Evolutionary conservation across 2,888 invertebrate genomes (phyloP).

Genomic region (Lumbricus terrestris): DNA sequence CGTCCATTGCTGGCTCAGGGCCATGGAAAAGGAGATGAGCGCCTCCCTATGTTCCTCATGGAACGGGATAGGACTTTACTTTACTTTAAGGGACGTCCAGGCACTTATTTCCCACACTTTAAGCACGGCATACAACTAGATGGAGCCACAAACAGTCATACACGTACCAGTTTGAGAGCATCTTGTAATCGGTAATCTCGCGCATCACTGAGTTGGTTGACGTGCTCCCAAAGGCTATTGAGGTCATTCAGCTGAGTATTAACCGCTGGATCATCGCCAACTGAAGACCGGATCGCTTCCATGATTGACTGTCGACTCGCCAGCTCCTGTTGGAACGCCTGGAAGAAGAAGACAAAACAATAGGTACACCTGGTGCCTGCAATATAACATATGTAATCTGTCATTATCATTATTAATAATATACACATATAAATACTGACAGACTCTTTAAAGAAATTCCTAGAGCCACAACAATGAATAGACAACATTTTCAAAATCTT

Average conservation of each 20-base stretch:
- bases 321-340: conserved; percentile 56
- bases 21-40: too few species aligned
- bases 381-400: not conserved
- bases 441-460: not conserved
- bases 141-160: not conserved
- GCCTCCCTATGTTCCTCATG: too few species aligned
- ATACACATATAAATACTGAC: not conserved
- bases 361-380: not conserved
- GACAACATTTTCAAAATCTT: too few species aligned
- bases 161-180: conserved; percentile 53
- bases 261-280: conserved; percentile 44
- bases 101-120: too few species aligned
- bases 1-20: too few species aligned
- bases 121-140: too few species aligned
- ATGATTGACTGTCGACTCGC: conserved; percentile 43
- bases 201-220: conserved; percentile 50
- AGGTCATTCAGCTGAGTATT: conserved; percentile 50
- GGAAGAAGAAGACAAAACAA: conserved; percentile 34
- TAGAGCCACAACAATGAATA: too few species aligned
- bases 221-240: conserved; percentile 51
- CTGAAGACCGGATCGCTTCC: conserved; percentile 49
- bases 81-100: too few species aligned
- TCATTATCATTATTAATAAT: not conserved
- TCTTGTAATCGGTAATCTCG: conserved; percentile 53
- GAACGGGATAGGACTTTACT: too few species aligned